Evolutionary conservation across 1,140 invertebrate genomes (phyloP).

Genomic region (Bombus balteatus): DNA sequence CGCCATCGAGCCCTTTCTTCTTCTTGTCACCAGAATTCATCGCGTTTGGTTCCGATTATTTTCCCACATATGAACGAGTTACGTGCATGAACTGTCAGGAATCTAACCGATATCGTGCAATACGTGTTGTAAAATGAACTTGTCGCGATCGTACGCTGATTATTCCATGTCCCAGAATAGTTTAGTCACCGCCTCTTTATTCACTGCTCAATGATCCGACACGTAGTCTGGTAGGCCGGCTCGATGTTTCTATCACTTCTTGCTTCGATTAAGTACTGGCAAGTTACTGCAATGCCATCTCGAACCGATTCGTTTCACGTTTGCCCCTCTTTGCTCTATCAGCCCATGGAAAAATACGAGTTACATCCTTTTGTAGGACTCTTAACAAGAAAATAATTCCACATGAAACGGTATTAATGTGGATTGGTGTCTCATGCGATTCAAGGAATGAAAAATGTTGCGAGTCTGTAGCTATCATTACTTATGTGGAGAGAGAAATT

Average conservation of each 20-base stretch:
- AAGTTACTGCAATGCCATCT: neutral
- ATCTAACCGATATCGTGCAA: no score
- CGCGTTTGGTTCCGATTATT: neutral
- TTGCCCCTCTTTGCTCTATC: constrained; percentile 26
- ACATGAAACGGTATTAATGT: neutral
- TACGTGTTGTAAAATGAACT: neutral
- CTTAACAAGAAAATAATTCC: neutral
- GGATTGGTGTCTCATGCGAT: neutral
- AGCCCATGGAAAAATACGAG: constrained; percentile 14
- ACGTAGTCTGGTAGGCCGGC: neutral
- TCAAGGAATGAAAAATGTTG: neutral
- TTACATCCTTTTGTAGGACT: neutral
- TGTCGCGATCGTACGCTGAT: neutral
- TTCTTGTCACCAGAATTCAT: constrained; percentile 28
- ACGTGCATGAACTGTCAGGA: neutral
- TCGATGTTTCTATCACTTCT: constrained; percentile 27
- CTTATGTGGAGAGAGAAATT: neutral
- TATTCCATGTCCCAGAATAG: constrained; percentile 25
- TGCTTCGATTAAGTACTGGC: neutral
- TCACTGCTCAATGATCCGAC: constrained; percentile 21
- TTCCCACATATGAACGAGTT: neutral
- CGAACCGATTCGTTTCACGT: constrained; percentile 10
- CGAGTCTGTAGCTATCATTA: neutral
- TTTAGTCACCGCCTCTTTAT: constrained; percentile 33
- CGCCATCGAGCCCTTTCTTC: constrained; percentile 86